Base-by-base conservation (phyloP, 1,140 invertebrate species). In the Odontomachus brunneus region DNA sequence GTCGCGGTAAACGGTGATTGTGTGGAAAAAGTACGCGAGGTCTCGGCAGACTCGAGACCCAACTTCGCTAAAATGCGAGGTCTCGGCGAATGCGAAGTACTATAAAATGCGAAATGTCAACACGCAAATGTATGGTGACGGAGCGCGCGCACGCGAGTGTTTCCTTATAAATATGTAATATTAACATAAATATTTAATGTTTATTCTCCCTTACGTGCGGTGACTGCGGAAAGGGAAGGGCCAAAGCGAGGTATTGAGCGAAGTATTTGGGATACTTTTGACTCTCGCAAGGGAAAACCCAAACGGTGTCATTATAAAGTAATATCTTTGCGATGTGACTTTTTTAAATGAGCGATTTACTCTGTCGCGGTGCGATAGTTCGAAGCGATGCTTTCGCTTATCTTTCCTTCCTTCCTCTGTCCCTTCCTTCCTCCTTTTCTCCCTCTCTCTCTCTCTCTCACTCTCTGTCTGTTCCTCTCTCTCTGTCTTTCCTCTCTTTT, bases 111-210 rank as follows among this genome's bases (percentile, higher is more conserved):
- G 22, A 5, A 48, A 12, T 5, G 38, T 59, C 72, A 63, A 74
- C 33, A 74, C 17, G 38, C 22, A 48, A 60, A 44, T 38, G 33
- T 11, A 73, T 59, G 7, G 15, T 44, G 33, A 17, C 19, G 14
- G 29, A 33, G 29, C 29, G 29, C 29, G 29, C 17, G 33, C n/a
- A 26, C 26, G 55, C 17, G 22, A 74, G 17, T 2, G 26, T 26
- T 44, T 73, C 5, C 22, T 74, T 48, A 74, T 26, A 74, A 74
- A 74, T 74, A 60, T 74, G 38, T 33, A 62, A 26, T 59, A 59
- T 73, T 73, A 59, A 69, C 62, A 74, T 63, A 74, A 74, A 74
- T 74, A 74, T 74, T 74, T 62, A 19, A 48, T 74, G 44, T 73
- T 74, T 74, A n/a, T n/a, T 33, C 7, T 38, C 24, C 29, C 29